Percentiles rank a stretch among this genome's conserved stretches.
Evolutionary conservation across 1,140 invertebrate species (phyloP).

Genomic region (Planococcus citri): DNA sequence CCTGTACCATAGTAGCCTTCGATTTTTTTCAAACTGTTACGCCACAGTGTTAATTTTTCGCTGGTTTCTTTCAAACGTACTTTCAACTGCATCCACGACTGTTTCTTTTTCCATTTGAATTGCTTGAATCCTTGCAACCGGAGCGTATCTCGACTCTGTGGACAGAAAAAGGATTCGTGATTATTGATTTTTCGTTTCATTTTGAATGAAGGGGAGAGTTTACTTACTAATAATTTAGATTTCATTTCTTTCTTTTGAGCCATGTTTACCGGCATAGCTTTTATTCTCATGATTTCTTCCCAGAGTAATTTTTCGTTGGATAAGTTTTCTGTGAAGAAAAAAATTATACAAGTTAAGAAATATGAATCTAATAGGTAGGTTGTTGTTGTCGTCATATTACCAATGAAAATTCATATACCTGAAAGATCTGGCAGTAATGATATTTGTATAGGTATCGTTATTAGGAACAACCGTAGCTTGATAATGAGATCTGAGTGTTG

Average conservation of each 20-base stretch:
- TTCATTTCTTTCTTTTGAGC: conserved; percentile 64
- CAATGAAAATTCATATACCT: conserved; percentile 31
- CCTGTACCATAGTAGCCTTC: conserved; percentile 69
- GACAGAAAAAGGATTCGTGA: conserved; percentile 23
- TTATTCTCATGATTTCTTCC: conserved; percentile 76
- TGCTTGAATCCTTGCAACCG: conserved; percentile 63
- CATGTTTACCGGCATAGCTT: conserved; percentile 68
- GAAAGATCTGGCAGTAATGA: conserved; percentile 64
- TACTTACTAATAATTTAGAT: conserved; percentile 54
- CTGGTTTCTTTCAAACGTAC: conserved; percentile 45
- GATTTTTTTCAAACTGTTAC: conserved; percentile 51
- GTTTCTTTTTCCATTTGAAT: conserved; percentile 58
- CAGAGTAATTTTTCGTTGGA: conserved; percentile 70
- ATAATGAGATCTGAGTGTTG: conserved; percentile 22
- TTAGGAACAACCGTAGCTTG: conserved; percentile 33
- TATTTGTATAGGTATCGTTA: conserved; percentile 54
- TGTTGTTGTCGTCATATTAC: too few species aligned
- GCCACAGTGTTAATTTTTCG: conserved; percentile 59
- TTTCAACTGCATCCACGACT: conserved; percentile 49
- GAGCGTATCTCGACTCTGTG: conserved; percentile 64
- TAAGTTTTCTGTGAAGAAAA: conserved; percentile 51
- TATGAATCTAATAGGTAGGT: background rate
- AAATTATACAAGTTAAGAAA: too few species aligned
- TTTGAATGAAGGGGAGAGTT: too few species aligned
- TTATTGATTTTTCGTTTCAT: too few species aligned